phyloP scores from a whole-genome alignment of 2,888 invertebrate genomes.

The Tetragonula carbonaria region DNA sequence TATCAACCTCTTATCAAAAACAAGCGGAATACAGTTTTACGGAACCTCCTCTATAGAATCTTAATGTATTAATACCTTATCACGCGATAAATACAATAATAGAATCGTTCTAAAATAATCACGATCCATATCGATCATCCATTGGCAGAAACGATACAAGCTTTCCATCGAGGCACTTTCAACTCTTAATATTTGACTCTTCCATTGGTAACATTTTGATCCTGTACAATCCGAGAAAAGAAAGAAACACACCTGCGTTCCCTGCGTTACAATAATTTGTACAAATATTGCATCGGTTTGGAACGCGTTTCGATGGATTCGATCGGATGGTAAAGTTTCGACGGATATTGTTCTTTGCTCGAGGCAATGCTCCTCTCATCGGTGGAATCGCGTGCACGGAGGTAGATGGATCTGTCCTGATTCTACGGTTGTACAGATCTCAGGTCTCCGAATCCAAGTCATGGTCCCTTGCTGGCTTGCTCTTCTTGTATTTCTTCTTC shows the following conservation, averaged over 20 bases:
- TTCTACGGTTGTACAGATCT: slow-evolving; percentile 32
- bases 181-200: background rate
- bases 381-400: slow-evolving; percentile 40
- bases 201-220: slow-evolving; percentile 62
- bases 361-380: background rate
- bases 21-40: slow-evolving; percentile 33
- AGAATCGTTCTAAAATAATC: slow-evolving; percentile 18
- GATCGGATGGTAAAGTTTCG: no score
- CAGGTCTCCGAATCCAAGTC: slow-evolving; percentile 66
- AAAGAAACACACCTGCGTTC: background rate
- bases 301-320: slow-evolving; percentile 1
- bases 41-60: slow-evolving; percentile 14
- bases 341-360: no score
- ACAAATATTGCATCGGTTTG: slow-evolving; percentile 2
- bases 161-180: slow-evolving; percentile 15
- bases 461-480: slow-evolving; percentile 63
- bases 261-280: background rate
- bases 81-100: slow-evolving; percentile 51
- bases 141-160: slow-evolving; percentile 19
- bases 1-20: slow-evolving; percentile 29
- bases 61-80: slow-evolving; percentile 34
- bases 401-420: slow-evolving; percentile 26
- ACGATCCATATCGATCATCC: slow-evolving; percentile 6
- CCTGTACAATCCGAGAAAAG: slow-evolving; percentile 25
- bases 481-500: slow-evolving; percentile 81